phyloP scores from a whole-genome alignment of 2,888 invertebrate genomes.

The Platycnemis pennipes region DNA sequence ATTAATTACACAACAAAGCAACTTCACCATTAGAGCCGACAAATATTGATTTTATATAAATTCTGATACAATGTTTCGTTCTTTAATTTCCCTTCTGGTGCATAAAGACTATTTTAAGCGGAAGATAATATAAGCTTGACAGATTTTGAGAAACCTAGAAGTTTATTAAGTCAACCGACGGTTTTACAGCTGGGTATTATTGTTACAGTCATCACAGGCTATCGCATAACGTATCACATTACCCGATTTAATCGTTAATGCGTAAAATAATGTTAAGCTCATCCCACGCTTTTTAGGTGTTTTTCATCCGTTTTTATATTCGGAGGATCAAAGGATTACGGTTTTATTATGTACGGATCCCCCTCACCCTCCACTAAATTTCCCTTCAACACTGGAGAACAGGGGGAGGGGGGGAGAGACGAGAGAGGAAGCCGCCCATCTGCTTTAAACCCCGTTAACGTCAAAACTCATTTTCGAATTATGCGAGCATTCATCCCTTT shows the following conservation, averaged over 20 bases:
- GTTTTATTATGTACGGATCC: slow-evolving; percentile 9
- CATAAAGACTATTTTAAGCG: too few relatives aligned
- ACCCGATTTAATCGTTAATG: background rate
- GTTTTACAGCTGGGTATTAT: background rate
- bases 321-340: slow-evolving; percentile 3
- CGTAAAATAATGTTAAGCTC: background rate
- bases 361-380: background rate
- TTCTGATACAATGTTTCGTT: too few relatives aligned
- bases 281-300: background rate
- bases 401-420: background rate
- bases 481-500: background rate
- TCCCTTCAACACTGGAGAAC: too few relatives aligned
- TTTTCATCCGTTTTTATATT: background rate
- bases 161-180: background rate
- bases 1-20: too few relatives aligned
- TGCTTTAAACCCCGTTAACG: background rate
- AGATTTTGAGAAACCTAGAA: background rate
- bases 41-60: too few relatives aligned
- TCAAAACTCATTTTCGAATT: slow-evolving; percentile 2
- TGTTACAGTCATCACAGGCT: background rate
- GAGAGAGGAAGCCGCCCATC: background rate
- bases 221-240: background rate
- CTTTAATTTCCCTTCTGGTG: too few relatives aligned
- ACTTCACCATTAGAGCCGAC: too few relatives aligned
- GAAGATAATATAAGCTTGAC: background rate